Base-by-base conservation (phyloP, 1,140 invertebrate species). In the Ostrea denselamellosa region DNA sequence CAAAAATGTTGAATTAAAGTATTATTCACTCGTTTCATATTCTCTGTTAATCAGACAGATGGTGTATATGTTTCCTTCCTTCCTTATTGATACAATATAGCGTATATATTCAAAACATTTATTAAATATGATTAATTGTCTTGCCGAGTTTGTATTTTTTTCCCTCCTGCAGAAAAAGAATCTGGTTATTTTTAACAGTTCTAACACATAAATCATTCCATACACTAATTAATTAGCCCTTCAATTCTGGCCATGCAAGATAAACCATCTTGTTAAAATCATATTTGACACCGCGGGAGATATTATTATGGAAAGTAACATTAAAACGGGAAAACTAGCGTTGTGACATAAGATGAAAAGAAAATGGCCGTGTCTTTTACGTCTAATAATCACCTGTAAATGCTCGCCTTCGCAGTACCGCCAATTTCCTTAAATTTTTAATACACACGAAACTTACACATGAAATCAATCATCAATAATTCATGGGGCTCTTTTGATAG, bases 391-490 rank as follows among this genome's bases (percentile, higher is more conserved):
- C 68, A 77, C 68, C 68, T 44, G 68, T 28, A 34, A 77, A 77
- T 25, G 68, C 25, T 5, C 5, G 25, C 68, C 68, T 28, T 25
- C 68, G 68, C 28, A 28, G 8, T 25, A 25, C 68, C 14, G 68
- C 28, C 68, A 77, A 77, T 77, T 77, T 77, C 68, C 68, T 77
- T 77, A 22, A 77, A 77, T 77, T 77, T 77, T 77, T 77, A 77
- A 77, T 77, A 77, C 68, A 77, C 68, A 77, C 25, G 68, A 77
- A 77, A 77, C 68, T 77, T 77, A 77, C 68, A 77, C 68, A 28
- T 77, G 68, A 34, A 77, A 77, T 77, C 68, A 25, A 77, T 77
- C 68, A 77, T 77, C 68, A 77, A 77, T 77, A 77, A 77, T 77
- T 77, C 68, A 77, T 34, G 22, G 9, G 25, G 68, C 68, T 77